phyloP scores from a whole-genome alignment of 2,797 vertebrate species.

The Lates japonicus region DNA sequence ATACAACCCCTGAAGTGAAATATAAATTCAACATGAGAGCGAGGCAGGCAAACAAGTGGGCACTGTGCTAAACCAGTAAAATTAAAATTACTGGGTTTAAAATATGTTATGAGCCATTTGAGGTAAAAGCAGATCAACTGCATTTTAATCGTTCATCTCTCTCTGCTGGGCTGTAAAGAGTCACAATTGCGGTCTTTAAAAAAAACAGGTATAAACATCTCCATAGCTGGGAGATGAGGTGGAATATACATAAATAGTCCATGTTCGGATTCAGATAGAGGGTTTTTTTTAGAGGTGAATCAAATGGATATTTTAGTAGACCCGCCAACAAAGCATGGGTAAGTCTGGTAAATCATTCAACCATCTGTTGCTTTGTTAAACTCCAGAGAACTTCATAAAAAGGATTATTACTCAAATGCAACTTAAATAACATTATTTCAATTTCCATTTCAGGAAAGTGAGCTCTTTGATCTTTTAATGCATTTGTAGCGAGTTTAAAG shows the following conservation, averaged over 20 bases:
- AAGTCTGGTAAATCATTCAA: slow-evolving; percentile 73
- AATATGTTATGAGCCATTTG: slow-evolving; percentile 52
- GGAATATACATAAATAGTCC: slow-evolving; percentile 29
- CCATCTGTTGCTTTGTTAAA: slow-evolving; percentile 79
- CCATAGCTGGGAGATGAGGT: slow-evolving; percentile 19
- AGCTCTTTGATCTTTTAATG: slow-evolving; percentile 73
- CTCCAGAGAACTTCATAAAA: slow-evolving; percentile 76
- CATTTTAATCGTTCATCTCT: slow-evolving; percentile 18
- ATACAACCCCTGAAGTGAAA: slow-evolving; percentile 57
- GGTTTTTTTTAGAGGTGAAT: slow-evolving; percentile 47
- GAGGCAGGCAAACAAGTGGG: slow-evolving; percentile 46
- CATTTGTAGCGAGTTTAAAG: slow-evolving; percentile 74
- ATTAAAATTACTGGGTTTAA: slow-evolving; percentile 49
- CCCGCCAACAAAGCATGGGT: slow-evolving; percentile 49
- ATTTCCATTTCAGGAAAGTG: slow-evolving; percentile 70
- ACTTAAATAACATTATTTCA: slow-evolving; percentile 75
- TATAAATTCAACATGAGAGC: slow-evolving; percentile 61
- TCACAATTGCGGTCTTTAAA: slow-evolving; percentile 23
- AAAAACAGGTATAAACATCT: slow-evolving; percentile 14
- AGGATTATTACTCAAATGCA: slow-evolving; percentile 68
- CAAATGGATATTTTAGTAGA: slow-evolving; percentile 59
- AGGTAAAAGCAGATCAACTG: slow-evolving; percentile 37
- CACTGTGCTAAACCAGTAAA: slow-evolving; percentile 41
- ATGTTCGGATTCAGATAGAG: slow-evolving; percentile 35
- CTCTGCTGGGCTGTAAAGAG: slow-evolving; percentile 41